Evolutionary conservation across 2,113 vertebrate genomes (phyloP), one percentile per base, ranked within the genome.

Genomic region (Rafetus swinhoei): DNA sequence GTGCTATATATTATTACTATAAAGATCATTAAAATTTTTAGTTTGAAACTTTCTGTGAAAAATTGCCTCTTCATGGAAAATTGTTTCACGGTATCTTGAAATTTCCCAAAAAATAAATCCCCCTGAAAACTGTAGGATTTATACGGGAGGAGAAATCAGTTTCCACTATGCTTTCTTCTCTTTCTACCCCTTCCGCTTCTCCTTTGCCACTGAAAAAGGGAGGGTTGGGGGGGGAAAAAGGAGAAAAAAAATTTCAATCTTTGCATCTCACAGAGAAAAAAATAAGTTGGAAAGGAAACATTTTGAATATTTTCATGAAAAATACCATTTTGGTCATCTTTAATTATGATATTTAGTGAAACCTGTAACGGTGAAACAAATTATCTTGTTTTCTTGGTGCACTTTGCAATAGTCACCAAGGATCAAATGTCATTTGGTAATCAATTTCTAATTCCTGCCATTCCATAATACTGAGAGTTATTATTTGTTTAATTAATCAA

Each of bases 401-500:
- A 84, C 55, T 16, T 84, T 92, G 32, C 7, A 89, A 59, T 18
- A 82, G 72, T 76, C 79, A 91, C n/a, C 52, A 82, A 87, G 88
- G 87, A 88, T 94, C 91, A 90, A 92, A 93, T 83, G 59, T 29
- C 84, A 88, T 88, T 95, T 69, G 90, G 84, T 79, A 90, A 56
- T 88, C n/a, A 83, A 32, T 93, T 92, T 90, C 87, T 69, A 82
- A 90, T 83, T 80, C 60, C 88, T 2, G 86, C 53, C 9, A 89
- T 96, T 91, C 87, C 0, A 0, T 35, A 93, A 86, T 0, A 0
- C 93, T 90, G 87, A 93, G 91, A 96, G 87, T 91, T 94, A 81
- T 77, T 92, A 90, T 84, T 94, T 96, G 85, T 77, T 88, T 87
- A 39, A 50, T 79, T 77, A 95, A 96, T 81, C 91, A 96, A 96